Base-by-base conservation (phyloP, 2,797 vertebrate genomes). In the Oryzias sinensis region DNA sequence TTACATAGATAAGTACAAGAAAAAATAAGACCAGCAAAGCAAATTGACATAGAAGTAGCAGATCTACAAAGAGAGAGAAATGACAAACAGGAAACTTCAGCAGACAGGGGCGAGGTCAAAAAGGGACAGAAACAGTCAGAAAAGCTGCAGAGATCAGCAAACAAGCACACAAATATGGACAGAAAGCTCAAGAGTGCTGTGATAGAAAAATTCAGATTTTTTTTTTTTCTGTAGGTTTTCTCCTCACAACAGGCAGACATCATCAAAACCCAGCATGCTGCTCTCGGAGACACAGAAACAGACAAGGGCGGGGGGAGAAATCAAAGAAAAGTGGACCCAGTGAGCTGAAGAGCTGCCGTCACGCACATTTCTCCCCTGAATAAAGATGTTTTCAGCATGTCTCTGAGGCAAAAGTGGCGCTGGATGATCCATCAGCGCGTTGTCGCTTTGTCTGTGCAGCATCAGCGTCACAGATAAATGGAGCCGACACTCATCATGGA, bases 401-500 rank as follows among this genome's bases (percentile, higher is more conserved):
- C 61, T 16, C 53, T 57, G 55, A 64, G 74, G 58, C 0, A 20
- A 54, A 29, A 57, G 64, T 25, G 56, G 0, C 46, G 58, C 78
- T 51, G 70, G 76, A 76, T 62, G 64, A 84, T 81, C 69, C 75
- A 74, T 83, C 82, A 72, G 51, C 0, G 46, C 49, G 51, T 62
- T 59, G 76, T 77, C 81, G 64, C 59, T 46, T 59, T 52, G 20
- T 66, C 74, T 57, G 56, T 15, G 3, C 60, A 42, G 13, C 66
- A 70, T 68, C 77, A 66, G 53, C 64, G 51, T 70, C 73, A 54
- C 70, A 43, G 13, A 62, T 82, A 83, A 82, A 82, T 67, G 16
- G 55, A 63, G 49, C 70, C 57, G 87, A 84, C 82, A 68, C 58
- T 3, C 74, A 56, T 68, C 70, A 77, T 72, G 81, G 83, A 72